A percentile compares a stretch with the other conserved stretches of the same genome.
phyloP scores from a whole-genome alignment of 1,140 invertebrate species.

The Drosophila paulistorum region DNA sequence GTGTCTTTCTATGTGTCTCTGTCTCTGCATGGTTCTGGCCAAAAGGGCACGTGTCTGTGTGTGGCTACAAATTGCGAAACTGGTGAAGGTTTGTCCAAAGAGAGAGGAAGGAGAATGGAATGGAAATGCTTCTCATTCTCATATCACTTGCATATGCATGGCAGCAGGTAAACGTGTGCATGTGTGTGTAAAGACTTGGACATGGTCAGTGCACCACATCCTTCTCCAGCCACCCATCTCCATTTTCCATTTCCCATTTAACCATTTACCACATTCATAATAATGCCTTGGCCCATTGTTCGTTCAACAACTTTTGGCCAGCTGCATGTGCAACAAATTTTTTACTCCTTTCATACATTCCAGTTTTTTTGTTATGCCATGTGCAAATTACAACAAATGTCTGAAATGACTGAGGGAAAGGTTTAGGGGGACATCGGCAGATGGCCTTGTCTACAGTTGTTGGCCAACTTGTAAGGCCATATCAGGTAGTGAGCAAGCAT shows the following conservation, averaged over 20 bases:
- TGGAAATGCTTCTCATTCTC: slow-evolving; percentile 32
- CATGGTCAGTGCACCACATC: slow-evolving; percentile 29
- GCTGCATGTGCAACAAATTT: slow-evolving; percentile 50
- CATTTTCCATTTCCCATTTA: slow-evolving; percentile 4
- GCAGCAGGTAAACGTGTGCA: slow-evolving; percentile 14
- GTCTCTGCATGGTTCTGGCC: slow-evolving; percentile 17
- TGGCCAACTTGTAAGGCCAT: slow-evolving; percentile 73
- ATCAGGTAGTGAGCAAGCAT: slow-evolving; percentile 67
- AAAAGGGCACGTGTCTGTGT: slow-evolving; percentile 35
- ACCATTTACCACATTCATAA: slow-evolving; percentile 52
- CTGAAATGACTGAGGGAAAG: slow-evolving; percentile 23
- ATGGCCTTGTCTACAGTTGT: slow-evolving; percentile 66
- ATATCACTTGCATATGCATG: slow-evolving; percentile 51
- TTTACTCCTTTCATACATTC: slow-evolving; percentile 25
- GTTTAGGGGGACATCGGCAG: not conserved
- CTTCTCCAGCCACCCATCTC: not conserved
- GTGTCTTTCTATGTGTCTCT: not conserved
- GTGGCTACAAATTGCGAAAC: slow-evolving; percentile 54
- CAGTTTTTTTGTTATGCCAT: slow-evolving; percentile 19
- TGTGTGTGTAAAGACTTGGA: slow-evolving; percentile 38
- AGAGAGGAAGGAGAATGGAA: slow-evolving; percentile 2
- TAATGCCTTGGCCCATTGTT: slow-evolving; percentile 58
- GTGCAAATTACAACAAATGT: slow-evolving; percentile 69
- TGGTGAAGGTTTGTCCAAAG: not conserved
- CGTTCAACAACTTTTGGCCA: slow-evolving; percentile 17